Evolutionary conservation across 2,888 invertebrate species (phyloP), one percentile per base, ranked within the genome.

Genomic region (Punctoribates punctum): DNA sequence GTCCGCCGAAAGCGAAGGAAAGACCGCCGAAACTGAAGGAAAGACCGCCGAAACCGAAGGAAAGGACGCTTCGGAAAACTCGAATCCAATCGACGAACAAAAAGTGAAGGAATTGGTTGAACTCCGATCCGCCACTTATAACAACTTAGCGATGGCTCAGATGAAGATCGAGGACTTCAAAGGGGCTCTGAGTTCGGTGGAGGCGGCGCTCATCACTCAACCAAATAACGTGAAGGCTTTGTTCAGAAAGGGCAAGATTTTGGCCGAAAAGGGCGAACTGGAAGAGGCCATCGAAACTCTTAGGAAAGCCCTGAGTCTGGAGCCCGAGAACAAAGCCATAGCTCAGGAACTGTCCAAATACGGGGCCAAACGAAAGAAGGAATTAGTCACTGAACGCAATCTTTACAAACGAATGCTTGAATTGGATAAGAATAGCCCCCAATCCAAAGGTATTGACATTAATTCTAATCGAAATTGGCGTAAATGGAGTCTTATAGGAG

Each of bases 101-200:
- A 88, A 88, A 77, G 83, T 91, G 65, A 89, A 90, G 81, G 84
- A 87, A 51, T 82, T 95, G 73, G 82, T 94, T 42, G 92, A 93
- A 75, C 92, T 93, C 82, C 86, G 93, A 79, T 85, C 94, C 74
- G 89, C 92, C 81, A 92, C 94, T 0, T 90, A 91, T 82, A 96
- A 96, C 83, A 96, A 96, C 83, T 88, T 96, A 87, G 94, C 95
- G 17, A 93, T 93, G 79, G 92, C 94, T 17, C 95, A 96, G 85
- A 87, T 96, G 80, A 94, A 93, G 83, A 80, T 92, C 54, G 90
- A 91, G 75, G 91, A 92, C 11, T 93, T 89, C 83, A 93, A 93
- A 80, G 90, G 92, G 13, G 95, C 95, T 8, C 85, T 94, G 29
- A 88, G 89, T 84, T 92, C 93, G 11, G 90, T 95, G 38, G 91